Evolutionary conservation across 2,888 invertebrate species (phyloP), one percentile per base, ranked within the genome.

Genomic region (Liodrosophila aerea): DNA sequence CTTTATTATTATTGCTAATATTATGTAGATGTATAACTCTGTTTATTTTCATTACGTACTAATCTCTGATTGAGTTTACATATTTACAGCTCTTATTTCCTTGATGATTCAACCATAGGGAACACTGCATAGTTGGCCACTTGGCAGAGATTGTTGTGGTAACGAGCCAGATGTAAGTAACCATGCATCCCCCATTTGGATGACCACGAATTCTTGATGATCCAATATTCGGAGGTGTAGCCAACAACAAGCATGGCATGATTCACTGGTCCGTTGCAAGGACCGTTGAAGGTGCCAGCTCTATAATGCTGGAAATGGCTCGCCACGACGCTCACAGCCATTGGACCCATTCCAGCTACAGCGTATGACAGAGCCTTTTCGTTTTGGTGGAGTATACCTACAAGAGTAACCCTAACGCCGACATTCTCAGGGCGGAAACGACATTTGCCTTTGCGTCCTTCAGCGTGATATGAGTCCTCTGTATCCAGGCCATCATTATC

Each of bases 151-250:
- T 64, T 69, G 30, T 46, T 49, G 0, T 15, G 22, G 11, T 68
- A 54, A 15, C 64, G 68, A 0, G 96, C 93, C 94, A 98, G 97
- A 1, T 97, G 92, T 0, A 98, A 93, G 83, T 98, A 98, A 0
- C 98, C 98, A 88, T 96, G 96, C 87, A 98, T 97, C 11, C 98
- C 98, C 98, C 97, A 98, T 87, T 96, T 93, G 78, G 96, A 97
- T 0, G 97, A 97, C 98, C 98, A 98, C 0, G 97, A 97, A 91
- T 98, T 98, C 91, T 97, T 98, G 8, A 98, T 90, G 43, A 98
- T 91, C 98, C 98, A 98, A 90, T 97, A 98, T 58, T 93, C 93
- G 4, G 91, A 92, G 15, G 98, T 98, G 88, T 95, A 98, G 4
- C 88, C 98, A 0, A 98, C 97, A 1, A 95, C 96, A 52, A 98